These are phyloP conservation scores for Pelmatolapia mariae DNA, from an alignment of 2,113 vertebrate genomes.

Conservation along the genomic window DNA sequence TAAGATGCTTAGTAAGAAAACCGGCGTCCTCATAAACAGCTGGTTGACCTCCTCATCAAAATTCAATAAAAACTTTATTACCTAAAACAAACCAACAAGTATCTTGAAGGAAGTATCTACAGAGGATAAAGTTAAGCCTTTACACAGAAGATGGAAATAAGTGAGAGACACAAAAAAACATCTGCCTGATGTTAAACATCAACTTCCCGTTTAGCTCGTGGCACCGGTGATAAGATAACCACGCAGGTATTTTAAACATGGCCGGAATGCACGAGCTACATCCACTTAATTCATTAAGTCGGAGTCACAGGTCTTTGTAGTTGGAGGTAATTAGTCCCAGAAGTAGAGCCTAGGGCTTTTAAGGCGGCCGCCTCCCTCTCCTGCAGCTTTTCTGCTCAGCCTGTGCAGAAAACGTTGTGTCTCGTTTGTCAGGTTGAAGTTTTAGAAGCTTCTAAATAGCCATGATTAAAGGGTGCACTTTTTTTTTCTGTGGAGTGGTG, in stretches of 20 bases:
- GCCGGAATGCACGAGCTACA: slow-evolving; percentile 30
- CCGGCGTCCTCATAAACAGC: not conserved
- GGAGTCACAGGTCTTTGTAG: slow-evolving; percentile 40
- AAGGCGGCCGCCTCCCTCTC: not conserved
- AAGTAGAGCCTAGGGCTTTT: not conserved
- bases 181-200: not conserved
- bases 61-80: not conserved
- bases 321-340: slow-evolving; percentile 53
- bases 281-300: slow-evolving; percentile 50
- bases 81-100: not conserved
- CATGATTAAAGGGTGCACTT: not conserved
- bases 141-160: not conserved
- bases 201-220: not conserved
- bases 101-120: not conserved
- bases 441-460: slow-evolving; percentile 14
- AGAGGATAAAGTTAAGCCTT: not conserved
- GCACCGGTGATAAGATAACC: slow-evolving; percentile 32
- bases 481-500: not conserved
- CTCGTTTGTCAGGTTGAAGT: not conserved
- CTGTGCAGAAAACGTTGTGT: not conserved
- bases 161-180: not conserved
- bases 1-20: not conserved
- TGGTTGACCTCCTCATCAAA: not conserved
- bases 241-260: slow-evolving; percentile 56
- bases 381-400: not conserved